Evolutionary conservation across 2,113 vertebrate genomes (phyloP).

Genomic region (Apus apus): DNA sequence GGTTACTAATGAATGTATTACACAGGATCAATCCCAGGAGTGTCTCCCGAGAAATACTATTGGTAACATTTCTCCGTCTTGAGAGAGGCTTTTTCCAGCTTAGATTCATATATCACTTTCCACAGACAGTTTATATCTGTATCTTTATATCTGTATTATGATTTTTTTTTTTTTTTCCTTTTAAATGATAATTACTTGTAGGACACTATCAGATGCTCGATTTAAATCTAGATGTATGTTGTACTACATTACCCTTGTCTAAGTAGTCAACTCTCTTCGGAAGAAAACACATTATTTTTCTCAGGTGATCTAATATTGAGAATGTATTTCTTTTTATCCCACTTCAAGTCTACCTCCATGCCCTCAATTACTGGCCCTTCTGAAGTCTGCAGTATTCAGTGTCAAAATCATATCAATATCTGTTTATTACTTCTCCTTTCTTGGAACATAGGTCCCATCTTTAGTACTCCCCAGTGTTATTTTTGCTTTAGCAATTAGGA

Average conservation of each 20-base stretch:
- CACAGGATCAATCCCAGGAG: not conserved
- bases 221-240: not conserved
- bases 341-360: not conserved
- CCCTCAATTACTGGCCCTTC: not conserved
- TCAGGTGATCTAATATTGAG: not conserved
- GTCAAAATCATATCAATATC: not conserved
- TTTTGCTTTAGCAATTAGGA: not conserved
- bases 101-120: not conserved
- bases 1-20: not conserved
- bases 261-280: not conserved
- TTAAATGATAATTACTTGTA: not conserved
- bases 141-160: not conserved
- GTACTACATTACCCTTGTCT: not conserved
- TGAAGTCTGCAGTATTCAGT: not conserved
- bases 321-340: not conserved
- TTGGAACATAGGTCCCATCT: not conserved
- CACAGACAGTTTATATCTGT: not conserved
- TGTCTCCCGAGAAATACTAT: not conserved
- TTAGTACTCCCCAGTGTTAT: not conserved
- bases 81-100: not conserved
- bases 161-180: not conserved
- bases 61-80: not conserved
- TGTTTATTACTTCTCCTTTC: not conserved
- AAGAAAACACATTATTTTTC: not conserved
- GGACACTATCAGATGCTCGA: not conserved